Conservation (phyloP, 2,888 invertebrate species). For the Heliconius aoede region DNA sequence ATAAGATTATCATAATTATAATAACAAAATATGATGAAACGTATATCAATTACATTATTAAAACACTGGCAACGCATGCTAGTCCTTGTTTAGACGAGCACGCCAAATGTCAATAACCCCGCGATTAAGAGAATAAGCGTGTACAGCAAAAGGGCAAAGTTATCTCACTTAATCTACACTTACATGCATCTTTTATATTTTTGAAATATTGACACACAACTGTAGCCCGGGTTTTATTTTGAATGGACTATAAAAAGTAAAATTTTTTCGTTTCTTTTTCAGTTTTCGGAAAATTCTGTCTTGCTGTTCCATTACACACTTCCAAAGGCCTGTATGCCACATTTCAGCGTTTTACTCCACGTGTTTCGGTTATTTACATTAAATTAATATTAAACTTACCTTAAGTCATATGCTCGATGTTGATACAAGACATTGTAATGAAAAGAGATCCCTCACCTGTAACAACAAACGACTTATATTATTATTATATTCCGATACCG, state of each 20-base stretch:
- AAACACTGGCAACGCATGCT: constrained; percentile 31
- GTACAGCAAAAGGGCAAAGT: constrained; percentile 28
- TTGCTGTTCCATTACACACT: too few relatives aligned
- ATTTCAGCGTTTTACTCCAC: too few relatives aligned
- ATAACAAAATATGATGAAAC: constrained; percentile 9
- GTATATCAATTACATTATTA: constrained; percentile 29
- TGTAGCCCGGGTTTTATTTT: background rate
- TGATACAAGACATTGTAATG: constrained; percentile 69
- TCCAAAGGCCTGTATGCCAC: too few relatives aligned
- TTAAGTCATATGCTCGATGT: constrained; percentile 72
- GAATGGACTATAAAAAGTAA: background rate
- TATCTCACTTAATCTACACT: background rate
- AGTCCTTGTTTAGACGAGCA: constrained; percentile 37
- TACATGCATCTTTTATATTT: background rate
- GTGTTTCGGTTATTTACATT: too few relatives aligned
- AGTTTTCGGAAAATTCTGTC: too few relatives aligned
- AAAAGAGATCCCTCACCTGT: constrained; percentile 72
- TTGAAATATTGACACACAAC: background rate
- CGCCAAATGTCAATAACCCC: constrained; percentile 38
- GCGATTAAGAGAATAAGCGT: constrained; percentile 33
- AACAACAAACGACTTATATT: constrained; percentile 58
- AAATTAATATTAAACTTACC: constrained; percentile 53
- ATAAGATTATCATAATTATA: background rate
- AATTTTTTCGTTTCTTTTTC: too few relatives aligned
- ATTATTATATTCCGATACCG: constrained; percentile 42